Base-by-base conservation (phyloP, 2,888 invertebrate genomes). In the Synergus itoensis region DNA sequence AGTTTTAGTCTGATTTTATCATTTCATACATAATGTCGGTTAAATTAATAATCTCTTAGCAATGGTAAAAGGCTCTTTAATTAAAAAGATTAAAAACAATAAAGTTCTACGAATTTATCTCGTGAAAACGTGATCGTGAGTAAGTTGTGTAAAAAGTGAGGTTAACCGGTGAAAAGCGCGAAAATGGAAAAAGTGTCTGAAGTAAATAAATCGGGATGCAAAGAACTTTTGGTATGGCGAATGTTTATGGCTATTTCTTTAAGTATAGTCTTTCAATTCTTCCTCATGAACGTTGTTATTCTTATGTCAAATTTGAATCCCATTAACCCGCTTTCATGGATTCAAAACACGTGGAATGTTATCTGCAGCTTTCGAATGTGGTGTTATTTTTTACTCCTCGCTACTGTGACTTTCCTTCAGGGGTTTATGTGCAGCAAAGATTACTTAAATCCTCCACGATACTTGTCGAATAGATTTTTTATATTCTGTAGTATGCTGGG, bases 381-480 rank as follows among this genome's bases (percentile, higher is more conserved):
- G 92, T 89, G 95, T 0, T 95, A 95, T 85, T 94, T 96, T 67
- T 91, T 95, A 41, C 94, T 96, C 0, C 93, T 96, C 21, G 93
- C 94, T 14, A 89, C 93, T 41, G 94, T 96, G 1, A 94, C 96
- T 12, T 94, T 95, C 81, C 93, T 95, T 8, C 96, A 96, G 92
- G 95, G 96, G n/a, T 93, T 96, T 62, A 93, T 96, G 53, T 95
- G 95, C 87, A 95, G 95, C 67, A 96, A 95, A 88, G 95, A 95
- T 84, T 96, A 96, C 86, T 93, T 96, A 40, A 92, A 93, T 28
- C 94, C 94, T 75, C 92, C 94, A 57, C 93, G 93, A 0, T 96
- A 95, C 86, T 94, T 94, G 82, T 93, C 94, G 60, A 96, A 95
- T 16, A 94, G 96, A 86, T 96, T 96, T 86, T 93, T 94, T 4